Conservation (phyloP, 2,888 invertebrate genomes). For the Coenonympha arcania region DNA sequence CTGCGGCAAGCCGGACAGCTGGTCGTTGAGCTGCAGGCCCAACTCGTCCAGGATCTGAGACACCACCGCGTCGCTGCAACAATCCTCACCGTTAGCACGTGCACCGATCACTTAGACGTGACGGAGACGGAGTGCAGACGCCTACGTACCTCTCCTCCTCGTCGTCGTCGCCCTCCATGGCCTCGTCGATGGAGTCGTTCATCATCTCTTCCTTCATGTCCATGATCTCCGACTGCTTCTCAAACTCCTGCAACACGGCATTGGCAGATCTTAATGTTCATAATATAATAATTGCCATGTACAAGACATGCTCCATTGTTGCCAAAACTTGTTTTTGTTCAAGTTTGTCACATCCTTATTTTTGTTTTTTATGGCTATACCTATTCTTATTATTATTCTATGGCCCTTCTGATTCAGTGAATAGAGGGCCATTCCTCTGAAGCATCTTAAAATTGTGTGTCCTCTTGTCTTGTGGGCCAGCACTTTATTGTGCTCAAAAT, state of each 20-base stretch:
- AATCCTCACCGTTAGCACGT: background rate
- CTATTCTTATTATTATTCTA: too few species aligned
- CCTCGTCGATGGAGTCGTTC: conserved; percentile 99
- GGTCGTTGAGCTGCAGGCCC: conserved; percentile 94
- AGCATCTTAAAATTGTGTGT: too few species aligned
- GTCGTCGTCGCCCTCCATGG: conserved; percentile 98
- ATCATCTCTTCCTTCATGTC: conserved; percentile 99
- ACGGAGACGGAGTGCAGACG: background rate
- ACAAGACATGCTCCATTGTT: too few species aligned
- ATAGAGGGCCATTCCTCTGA: too few species aligned
- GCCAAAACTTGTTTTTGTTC: too few species aligned
- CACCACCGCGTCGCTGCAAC: conserved; percentile 90
- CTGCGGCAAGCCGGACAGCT: conserved; percentile 89
- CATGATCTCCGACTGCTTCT: conserved; percentile 99
- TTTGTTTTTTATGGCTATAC: too few species aligned
- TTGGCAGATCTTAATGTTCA: background rate
- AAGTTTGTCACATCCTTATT: too few species aligned
- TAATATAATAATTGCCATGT: too few species aligned
- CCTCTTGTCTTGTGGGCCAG: too few species aligned
- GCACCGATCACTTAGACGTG: background rate
- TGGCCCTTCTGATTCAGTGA: too few species aligned
- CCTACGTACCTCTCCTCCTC: conserved; percentile 90
- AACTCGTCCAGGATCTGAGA: conserved; percentile 97
- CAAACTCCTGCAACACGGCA: conserved; percentile 84
- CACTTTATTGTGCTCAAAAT: too few species aligned